Evolutionary conservation across 2,888 invertebrate species (phyloP).

Genomic region (Epicampocera succincta): DNA sequence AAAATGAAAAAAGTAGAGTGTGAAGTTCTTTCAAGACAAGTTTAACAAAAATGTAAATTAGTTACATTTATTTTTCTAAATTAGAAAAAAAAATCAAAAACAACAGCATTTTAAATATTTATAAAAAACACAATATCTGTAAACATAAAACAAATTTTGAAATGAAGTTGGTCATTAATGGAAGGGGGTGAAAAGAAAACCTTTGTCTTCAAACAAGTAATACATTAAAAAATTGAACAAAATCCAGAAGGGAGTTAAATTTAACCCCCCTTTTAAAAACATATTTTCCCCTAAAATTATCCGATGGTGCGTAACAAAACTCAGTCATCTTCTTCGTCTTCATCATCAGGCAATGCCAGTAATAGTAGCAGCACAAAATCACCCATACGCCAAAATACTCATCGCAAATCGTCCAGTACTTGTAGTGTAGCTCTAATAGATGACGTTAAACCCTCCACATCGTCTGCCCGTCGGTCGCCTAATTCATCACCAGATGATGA

Average conservation of each 20-base stretch:
- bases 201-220: slow-evolving; percentile 37
- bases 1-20: slow-evolving; percentile 43
- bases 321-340: slow-evolving; percentile 78
- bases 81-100: neutral
- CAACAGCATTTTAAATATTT: neutral
- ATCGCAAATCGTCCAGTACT: slow-evolving; percentile 80
- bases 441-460: slow-evolving; percentile 74
- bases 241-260: slow-evolving; percentile 30
- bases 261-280: slow-evolving; percentile 34
- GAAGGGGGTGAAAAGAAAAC: slow-evolving; percentile 33
- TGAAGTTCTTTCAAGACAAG: slow-evolving; percentile 46
- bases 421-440: slow-evolving; percentile 79
- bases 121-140: neutral
- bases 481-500: slow-evolving; percentile 77
- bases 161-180: neutral
- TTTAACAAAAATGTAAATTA: slow-evolving; percentile 38
- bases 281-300: slow-evolving; percentile 21
- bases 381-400: slow-evolving; percentile 77
- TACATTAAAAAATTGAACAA: slow-evolving; percentile 22
- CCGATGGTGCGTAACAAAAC: slow-evolving; percentile 82
- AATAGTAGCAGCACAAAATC: slow-evolving; percentile 79
- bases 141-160: neutral
- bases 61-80: neutral
- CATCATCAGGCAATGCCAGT: slow-evolving; percentile 75
- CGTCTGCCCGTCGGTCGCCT: slow-evolving; percentile 73